phyloP scores from a whole-genome alignment of 2,888 invertebrate species.

The Ectobius pallidus region DNA sequence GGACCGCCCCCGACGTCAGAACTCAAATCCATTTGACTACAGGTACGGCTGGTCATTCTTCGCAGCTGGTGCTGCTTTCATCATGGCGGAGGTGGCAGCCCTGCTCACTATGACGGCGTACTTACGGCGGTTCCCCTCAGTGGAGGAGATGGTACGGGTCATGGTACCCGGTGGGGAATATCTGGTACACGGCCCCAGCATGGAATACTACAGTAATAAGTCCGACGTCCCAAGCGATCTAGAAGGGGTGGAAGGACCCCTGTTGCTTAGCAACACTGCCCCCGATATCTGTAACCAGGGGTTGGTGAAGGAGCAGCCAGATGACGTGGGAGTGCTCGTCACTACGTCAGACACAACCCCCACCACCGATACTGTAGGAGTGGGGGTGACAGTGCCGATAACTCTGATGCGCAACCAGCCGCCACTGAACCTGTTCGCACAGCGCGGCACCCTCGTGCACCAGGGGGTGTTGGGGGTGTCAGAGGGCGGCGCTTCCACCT shows the following conservation, averaged over 20 bases:
- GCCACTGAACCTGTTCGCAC: constrained; percentile 31
- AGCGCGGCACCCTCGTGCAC: constrained; percentile 51
- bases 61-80: constrained; percentile 64
- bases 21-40: constrained; percentile 50
- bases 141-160: constrained; percentile 67
- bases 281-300: constrained; percentile 57
- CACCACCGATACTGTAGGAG: not conserved
- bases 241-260: constrained; percentile 53
- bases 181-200: constrained; percentile 60
- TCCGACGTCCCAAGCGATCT: constrained; percentile 55
- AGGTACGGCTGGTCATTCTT: constrained; percentile 69
- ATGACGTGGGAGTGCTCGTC: not conserved
- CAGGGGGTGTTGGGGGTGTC: constrained; percentile 55
- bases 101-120: constrained; percentile 64
- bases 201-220: constrained; percentile 53
- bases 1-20: constrained; percentile 51
- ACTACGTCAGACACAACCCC: not conserved
- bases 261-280: constrained; percentile 56
- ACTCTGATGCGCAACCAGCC: constrained; percentile 38
- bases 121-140: constrained; percentile 63
- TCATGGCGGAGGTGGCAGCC: constrained; percentile 64
- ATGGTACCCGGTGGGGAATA: constrained; percentile 67
- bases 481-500: constrained; percentile 45
- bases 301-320: not conserved
- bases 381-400: constrained; percentile 43